Base-by-base conservation (phyloP, 2,888 invertebrate genomes). In the Oxycera nigricornis region DNA sequence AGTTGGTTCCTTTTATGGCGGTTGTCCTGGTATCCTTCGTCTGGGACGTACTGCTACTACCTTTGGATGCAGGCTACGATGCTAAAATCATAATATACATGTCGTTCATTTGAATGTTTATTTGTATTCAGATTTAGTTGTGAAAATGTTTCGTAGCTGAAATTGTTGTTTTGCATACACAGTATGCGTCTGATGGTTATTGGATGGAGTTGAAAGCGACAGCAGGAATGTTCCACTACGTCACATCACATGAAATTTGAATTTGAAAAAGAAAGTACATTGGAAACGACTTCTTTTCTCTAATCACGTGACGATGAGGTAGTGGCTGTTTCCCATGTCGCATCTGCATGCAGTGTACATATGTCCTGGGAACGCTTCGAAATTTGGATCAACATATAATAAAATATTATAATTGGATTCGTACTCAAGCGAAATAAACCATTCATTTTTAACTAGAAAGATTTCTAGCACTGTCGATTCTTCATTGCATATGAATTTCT, bases 181-280 rank as follows among this genome's bases (percentile, higher is more conserved):
- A n/a, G 50, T n/a, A 50, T 50, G 50, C 22, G 55, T 55, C n/a
- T 28, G 46, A 68, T 46, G 46, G n/a, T 26, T 28, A 26, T 46
- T n/a, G 39, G 41, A 50, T n/a, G 57, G n/a, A 59, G 59, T 59
- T 73, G 82, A 41, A 73, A 76, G 67, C 73, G 80, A 82, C 81
- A 79, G 75, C 79, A 81, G 82, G 80, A 81, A 82, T 83, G 81
- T 83, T 83, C 82, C 82, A 83, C 82, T 83, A 83, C 83, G 82
- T 83, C 82, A 83, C 82, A 83, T 83, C 83, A 83, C 83, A 83
- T 82, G 83, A 82, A 80, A 75, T 82, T 79, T 80, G 77, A 73
- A 76, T 55, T 74, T 41, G 55, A 65, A 55, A 72, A 67, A 55
- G 17, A 55, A 72, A 72, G 41, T 20, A 24, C 31, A 28, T 57